These are phyloP conservation scores for Thalassaphorura encarpata DNA, from an alignment of 1,140 invertebrate genomes.

Conservation along the genomic window DNA sequence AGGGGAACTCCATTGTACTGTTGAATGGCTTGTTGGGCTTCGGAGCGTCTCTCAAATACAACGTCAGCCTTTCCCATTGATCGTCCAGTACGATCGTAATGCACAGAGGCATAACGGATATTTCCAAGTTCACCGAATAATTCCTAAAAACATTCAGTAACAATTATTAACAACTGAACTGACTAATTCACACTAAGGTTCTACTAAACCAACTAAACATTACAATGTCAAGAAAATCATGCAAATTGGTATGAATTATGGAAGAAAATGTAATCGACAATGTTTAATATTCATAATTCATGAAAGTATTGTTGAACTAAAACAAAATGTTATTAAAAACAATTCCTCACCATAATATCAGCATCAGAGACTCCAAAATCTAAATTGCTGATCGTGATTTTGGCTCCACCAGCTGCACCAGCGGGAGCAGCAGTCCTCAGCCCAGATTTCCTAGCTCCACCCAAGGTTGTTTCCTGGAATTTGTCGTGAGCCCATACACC, in stretches of 20 bases:
- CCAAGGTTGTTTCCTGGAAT: conserved; percentile 25
- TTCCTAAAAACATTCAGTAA: too few species aligned
- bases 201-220: too few species aligned
- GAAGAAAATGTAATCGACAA: not conserved
- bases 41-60: conserved; percentile 78
- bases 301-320: too few species aligned
- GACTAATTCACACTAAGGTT: too few species aligned
- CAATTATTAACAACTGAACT: conserved; percentile 7
- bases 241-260: not conserved
- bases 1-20: conserved; percentile 96
- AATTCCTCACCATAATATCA: conserved; percentile 30
- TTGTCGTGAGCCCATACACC: conserved; percentile 32
- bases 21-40: conserved; percentile 92
- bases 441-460: conserved; percentile 13
- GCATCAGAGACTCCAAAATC: conserved; percentile 31
- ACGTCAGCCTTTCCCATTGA: conserved; percentile 95
- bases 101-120: conserved; percentile 84
- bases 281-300: too few species aligned
- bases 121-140: conserved; percentile 94
- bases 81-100: conserved; percentile 92
- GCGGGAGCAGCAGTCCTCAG: not conserved
- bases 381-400: conserved; percentile 30
- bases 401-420: conserved; percentile 10
- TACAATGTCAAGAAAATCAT: too few species aligned
- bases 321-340: too few species aligned